These are phyloP conservation scores for Brachionus calyciflorus DNA, from an alignment of 1,140 invertebrate genomes.

Conservation along the genomic window DNA sequence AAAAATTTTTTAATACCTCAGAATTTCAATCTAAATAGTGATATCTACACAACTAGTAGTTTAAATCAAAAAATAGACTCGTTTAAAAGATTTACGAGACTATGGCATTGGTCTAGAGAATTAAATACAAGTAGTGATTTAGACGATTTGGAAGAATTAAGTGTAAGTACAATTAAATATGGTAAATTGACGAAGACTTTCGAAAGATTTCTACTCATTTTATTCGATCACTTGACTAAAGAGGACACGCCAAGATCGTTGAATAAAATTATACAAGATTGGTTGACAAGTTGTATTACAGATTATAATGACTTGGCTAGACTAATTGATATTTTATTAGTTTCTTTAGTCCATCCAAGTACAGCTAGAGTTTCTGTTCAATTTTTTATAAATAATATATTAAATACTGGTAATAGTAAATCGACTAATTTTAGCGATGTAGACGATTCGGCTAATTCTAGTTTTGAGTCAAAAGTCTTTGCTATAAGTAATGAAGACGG, in stretches of 20 bases:
- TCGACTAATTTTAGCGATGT: not conserved
- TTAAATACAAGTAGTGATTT: conserved; percentile 59
- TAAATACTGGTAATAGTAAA: conserved; percentile 53
- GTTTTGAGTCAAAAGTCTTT: conserved; percentile 69
- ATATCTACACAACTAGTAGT: not conserved
- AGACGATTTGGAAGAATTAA: not conserved
- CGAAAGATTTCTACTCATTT: conserved; percentile 12
- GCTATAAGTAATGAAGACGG: conserved; percentile 81
- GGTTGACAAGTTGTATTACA: conserved; percentile 69
- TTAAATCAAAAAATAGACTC: conserved; percentile 66
- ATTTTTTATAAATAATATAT: conserved; percentile 68
- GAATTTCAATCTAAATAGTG: not conserved
- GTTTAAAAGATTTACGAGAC: conserved; percentile 71
- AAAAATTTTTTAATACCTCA: conserved; percentile 14
- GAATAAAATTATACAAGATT: conserved; percentile 71
- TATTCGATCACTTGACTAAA: not conserved
- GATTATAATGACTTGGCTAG: conserved; percentile 74
- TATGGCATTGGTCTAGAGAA: conserved; percentile 77
- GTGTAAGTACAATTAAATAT: conserved; percentile 13
- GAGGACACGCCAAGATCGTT: conserved; percentile 63
- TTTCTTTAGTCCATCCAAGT: conserved; percentile 74
- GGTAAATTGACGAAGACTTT: conserved; percentile 45
- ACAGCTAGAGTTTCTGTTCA: conserved; percentile 67
- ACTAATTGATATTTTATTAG: conserved; percentile 74
- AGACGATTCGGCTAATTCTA: conserved; percentile 45